Evolutionary conservation across 2,888 invertebrate species (phyloP).

Genomic region (Acronicta aceris): DNA sequence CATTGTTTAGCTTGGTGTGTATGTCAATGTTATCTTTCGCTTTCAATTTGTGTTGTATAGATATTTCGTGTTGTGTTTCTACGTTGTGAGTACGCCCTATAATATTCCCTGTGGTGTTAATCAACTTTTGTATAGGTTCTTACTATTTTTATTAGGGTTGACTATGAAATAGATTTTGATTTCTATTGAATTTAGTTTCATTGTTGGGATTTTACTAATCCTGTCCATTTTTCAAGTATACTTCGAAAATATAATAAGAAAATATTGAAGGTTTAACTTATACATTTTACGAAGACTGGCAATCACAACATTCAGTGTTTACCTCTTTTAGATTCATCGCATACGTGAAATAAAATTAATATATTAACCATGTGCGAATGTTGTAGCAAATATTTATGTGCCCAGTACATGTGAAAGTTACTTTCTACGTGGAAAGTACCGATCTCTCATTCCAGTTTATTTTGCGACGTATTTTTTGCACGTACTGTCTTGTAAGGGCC

Average conservation of each 20-base stretch:
- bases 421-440: constrained; percentile 24
- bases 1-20: constrained; percentile 21
- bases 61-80: not conserved
- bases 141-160: no score
- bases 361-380: constrained; percentile 1
- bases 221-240: no score
- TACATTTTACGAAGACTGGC: no score
- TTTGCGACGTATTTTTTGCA: constrained; percentile 3
- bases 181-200: no score
- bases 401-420: constrained; percentile 22
- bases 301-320: not conserved
- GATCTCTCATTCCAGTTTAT: not conserved
- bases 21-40: constrained; percentile 27
- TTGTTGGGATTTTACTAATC: no score
- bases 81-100: not conserved
- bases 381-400: no score
- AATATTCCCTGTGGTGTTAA: no score
- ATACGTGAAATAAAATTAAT: constrained; percentile 1
- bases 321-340: not conserved
- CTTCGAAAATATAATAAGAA: no score
- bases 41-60: constrained; percentile 15
- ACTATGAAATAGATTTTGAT: no score
- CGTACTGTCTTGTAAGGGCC: no score
- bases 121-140: no score
- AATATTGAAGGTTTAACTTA: no score